These are phyloP conservation scores for Lobophora halterata DNA, from an alignment of 2,888 invertebrate species.

Conservation along the genomic window DNA sequence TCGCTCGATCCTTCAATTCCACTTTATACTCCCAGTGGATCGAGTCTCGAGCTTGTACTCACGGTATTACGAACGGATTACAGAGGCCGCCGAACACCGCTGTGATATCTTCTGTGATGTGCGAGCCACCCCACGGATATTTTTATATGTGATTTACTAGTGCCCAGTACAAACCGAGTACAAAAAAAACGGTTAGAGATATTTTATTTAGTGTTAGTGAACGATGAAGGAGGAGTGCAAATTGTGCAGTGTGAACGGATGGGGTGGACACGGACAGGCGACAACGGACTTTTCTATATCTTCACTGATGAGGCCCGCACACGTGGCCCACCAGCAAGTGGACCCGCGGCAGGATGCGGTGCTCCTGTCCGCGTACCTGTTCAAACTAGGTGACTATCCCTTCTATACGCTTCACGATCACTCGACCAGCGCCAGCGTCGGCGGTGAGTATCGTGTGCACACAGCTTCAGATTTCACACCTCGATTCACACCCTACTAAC, in stretches of 20 bases:
- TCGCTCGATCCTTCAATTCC: slow-evolving; percentile 29
- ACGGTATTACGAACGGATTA: slow-evolving; percentile 41
- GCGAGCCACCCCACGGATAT: slow-evolving; percentile 72
- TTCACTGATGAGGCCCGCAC: slow-evolving; percentile 72
- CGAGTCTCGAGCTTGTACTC: slow-evolving; percentile 30
- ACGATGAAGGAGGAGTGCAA: slow-evolving; percentile 77
- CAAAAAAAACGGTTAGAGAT: slow-evolving; percentile 75
- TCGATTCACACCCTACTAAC: slow-evolving; percentile 41
- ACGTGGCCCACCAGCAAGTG: slow-evolving; percentile 58
- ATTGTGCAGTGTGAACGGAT: slow-evolving; percentile 72
- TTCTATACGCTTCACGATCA: slow-evolving; percentile 75
- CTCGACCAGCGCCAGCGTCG: slow-evolving; percentile 60
- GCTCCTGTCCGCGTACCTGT: slow-evolving; percentile 75
- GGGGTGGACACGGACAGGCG: slow-evolving; percentile 58
- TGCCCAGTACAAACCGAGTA: slow-evolving; percentile 81
- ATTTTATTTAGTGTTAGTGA: slow-evolving; percentile 44
- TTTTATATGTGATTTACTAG: slow-evolving; percentile 80
- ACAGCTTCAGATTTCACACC: slow-evolving; percentile 42
- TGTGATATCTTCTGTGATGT: slow-evolving; percentile 79
- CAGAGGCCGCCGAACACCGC: slow-evolving; percentile 66
- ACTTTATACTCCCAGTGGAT: slow-evolving; percentile 23
- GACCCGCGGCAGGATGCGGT: slow-evolving; percentile 71
- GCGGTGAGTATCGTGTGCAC: slow-evolving; percentile 73
- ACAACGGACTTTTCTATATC: slow-evolving; percentile 76
- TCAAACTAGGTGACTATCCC: slow-evolving; percentile 79